These are phyloP conservation scores for Philonicus albiceps DNA, from an alignment of 2,888 invertebrate species.

Conservation along the genomic window DNA sequence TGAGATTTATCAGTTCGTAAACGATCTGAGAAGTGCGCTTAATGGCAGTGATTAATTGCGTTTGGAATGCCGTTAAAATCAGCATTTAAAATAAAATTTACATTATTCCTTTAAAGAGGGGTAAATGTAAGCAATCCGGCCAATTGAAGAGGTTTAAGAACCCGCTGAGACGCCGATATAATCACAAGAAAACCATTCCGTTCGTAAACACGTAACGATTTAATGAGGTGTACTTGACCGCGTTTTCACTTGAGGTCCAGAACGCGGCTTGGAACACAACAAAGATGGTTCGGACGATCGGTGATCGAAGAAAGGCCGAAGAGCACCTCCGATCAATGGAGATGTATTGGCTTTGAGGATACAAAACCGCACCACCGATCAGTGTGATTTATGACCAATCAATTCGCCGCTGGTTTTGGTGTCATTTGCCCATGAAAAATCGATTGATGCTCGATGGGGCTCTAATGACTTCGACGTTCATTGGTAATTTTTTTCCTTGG, in stretches of 20 bases:
- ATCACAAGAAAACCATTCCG: constrained; percentile 7
- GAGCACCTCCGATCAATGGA: constrained; percentile 11
- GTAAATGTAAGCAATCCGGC: not conserved
- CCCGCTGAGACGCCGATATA: constrained; percentile 1
- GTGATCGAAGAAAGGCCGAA: not conserved
- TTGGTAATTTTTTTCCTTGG: not conserved
- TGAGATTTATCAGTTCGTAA: not conserved
- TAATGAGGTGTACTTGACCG: constrained; percentile 30
- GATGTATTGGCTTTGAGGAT: not conserved
- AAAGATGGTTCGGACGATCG: not conserved
- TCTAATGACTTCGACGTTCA: not conserved
- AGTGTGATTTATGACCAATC: constrained; percentile 36
- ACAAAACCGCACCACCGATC: constrained; percentile 6
- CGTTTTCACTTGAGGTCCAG: constrained; percentile 1
- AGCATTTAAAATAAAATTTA: constrained; percentile 21
- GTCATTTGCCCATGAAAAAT: constrained; percentile 24
- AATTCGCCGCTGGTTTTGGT: constrained; percentile 5
- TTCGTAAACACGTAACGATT: not conserved
- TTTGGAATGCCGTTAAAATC: constrained; percentile 19
- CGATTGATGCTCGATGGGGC: not conserved
- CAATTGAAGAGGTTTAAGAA: not conserved
- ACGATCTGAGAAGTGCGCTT: constrained; percentile 4
- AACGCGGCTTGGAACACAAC: not conserved
- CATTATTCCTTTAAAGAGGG: not conserved
- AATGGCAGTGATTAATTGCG: constrained; percentile 32